Percentiles rank a stretch among this genome's conserved stretches.
Conservation (phyloP, 2,797 vertebrate species). For the Thamnophis elegans region DNA sequence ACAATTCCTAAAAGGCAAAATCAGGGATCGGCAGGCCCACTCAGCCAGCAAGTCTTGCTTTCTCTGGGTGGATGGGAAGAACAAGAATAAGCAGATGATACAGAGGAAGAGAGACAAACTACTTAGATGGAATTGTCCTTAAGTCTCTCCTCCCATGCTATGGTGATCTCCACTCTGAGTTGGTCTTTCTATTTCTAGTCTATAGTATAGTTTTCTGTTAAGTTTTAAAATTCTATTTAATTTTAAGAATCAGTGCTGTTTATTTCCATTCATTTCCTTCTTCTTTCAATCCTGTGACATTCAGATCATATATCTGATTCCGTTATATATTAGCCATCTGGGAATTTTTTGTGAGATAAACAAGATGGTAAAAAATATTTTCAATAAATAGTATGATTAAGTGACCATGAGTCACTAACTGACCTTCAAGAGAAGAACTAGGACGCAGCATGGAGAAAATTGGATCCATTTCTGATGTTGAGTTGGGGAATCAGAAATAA, state of each 20-base stretch:
- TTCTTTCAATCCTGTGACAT: neutral
- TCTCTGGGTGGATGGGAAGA: neutral
- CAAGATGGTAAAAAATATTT: neutral
- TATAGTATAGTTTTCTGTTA: neutral
- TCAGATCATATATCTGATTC: neutral
- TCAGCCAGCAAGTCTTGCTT: neutral
- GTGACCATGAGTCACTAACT: neutral
- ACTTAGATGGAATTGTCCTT: neutral
- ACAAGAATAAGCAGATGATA: neutral
- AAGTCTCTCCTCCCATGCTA: neutral
- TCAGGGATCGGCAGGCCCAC: neutral
- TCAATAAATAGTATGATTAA: neutral
- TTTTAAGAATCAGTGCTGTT: neutral
- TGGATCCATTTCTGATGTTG: too few relatives aligned
- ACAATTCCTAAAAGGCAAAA: neutral
- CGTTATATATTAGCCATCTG: neutral
- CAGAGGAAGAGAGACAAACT: neutral
- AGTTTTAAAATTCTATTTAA: neutral
- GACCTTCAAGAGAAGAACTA: neutral
- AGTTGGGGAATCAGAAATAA: too few relatives aligned
- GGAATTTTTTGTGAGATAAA: neutral
- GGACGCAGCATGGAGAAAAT: too few relatives aligned
- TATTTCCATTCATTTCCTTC: neutral
- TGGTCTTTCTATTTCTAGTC: neutral
- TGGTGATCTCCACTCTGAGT: neutral